Evolutionary conservation across 2,113 vertebrate species (phyloP).

Genomic region (Pangasianodon hypophthalmus): DNA sequence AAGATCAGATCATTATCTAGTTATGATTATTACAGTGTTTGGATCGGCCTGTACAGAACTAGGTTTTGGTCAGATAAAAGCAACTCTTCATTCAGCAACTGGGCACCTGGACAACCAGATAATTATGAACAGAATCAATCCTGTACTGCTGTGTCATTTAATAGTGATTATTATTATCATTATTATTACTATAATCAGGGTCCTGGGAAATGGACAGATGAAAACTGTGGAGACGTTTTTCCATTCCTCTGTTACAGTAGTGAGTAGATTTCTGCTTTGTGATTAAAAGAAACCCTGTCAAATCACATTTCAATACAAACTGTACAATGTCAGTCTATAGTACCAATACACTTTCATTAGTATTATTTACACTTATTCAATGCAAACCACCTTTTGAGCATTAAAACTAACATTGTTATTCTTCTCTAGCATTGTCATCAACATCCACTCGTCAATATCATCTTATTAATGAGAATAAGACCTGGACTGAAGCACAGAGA

Average conservation of each 20-base stretch:
- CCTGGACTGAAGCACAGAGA: constrained; percentile 38
- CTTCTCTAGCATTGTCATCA: not conserved
- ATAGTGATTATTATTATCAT: too few species aligned
- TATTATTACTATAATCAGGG: not conserved
- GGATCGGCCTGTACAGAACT: constrained; percentile 42
- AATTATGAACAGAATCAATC: not conserved
- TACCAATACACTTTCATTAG: not conserved
- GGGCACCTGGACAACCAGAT: constrained; percentile 14
- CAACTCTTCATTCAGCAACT: constrained; percentile 36
- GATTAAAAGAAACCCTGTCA: too few species aligned
- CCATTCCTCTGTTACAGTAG: constrained; percentile 21
- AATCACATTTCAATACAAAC: too few species aligned
- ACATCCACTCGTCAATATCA: constrained; percentile 8
- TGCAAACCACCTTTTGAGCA: not conserved
- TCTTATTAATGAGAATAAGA: constrained; percentile 1
- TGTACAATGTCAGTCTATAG: too few species aligned
- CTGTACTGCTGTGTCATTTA: constrained; percentile 20
- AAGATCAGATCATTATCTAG: not conserved
- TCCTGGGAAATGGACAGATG: constrained; percentile 3
- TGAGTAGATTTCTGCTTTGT: not conserved
- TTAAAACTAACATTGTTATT: not conserved
- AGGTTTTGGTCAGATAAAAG: constrained; percentile 39
- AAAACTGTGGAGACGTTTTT: not conserved
- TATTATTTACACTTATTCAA: too few species aligned
- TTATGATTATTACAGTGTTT: fast-evolving